Evolutionary conservation across 2,113 vertebrate species (phyloP).

Genomic region (Anoura caudifer): DNA sequence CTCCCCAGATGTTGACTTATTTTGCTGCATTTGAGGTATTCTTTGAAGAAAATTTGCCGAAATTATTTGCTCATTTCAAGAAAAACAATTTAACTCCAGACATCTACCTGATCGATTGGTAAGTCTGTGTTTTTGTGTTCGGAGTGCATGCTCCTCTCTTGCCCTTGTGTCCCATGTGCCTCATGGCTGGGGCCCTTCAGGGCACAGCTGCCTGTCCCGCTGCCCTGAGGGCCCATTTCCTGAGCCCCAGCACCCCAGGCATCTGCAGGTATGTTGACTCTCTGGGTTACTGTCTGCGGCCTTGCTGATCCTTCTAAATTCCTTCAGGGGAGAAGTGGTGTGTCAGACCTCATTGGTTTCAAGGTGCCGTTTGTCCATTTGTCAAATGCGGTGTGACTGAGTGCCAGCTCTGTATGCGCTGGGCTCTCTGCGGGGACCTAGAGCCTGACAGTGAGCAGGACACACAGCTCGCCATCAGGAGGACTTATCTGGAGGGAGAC

Average conservation of each 20-base stretch:
- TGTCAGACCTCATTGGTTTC: not conserved
- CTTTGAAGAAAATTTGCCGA: conserved; percentile 98
- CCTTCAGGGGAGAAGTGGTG: not conserved
- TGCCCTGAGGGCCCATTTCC: fast-evolving
- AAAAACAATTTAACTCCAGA: conserved; percentile 95
- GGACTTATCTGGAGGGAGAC: not conserved
- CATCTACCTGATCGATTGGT: conserved; percentile 99
- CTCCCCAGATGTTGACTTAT: conserved; percentile 94
- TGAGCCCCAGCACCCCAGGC: fast-evolving
- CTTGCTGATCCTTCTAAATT: not conserved
- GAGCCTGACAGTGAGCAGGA: not conserved
- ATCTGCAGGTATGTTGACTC: fast-evolving
- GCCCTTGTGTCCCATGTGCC: fast-evolving
- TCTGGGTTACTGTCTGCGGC: not conserved
- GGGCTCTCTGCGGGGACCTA: fast-evolving
- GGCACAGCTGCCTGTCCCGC: not conserved
- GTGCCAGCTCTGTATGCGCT: not conserved
- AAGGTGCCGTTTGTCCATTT: fast-evolving
- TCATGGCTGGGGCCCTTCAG: not conserved
- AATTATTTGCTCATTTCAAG: conserved; percentile 98
- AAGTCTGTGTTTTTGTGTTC: conserved; percentile 65
- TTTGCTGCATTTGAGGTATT: conserved; percentile 98
- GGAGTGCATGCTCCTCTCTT: not conserved
- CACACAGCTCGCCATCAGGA: fast-evolving
- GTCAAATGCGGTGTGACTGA: fast-evolving